Evolutionary conservation across 2,797 vertebrate genomes (phyloP), one percentile per base, ranked within the genome.

Genomic region (Sebastes matsubarae): DNA sequence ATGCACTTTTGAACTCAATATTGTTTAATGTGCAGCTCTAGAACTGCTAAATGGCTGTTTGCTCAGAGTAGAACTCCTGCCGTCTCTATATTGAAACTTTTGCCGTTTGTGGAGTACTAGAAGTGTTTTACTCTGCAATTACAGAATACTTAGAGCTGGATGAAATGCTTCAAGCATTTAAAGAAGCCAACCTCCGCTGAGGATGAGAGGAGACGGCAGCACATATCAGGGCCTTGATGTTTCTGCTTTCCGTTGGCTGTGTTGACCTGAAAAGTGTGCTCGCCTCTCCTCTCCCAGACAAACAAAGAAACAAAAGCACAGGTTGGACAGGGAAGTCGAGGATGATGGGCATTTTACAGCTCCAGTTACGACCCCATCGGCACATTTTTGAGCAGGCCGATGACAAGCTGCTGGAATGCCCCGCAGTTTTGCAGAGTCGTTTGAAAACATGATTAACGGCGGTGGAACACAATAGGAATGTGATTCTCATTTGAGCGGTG

Each of bases 381-480:
- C 89, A 90, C 92, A 89, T 91, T 93, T 89, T 86, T 80, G 87
- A 92, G 91, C 74, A 11, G 83, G 78, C 83, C 5, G 91, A 90
- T 93, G 93, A 95, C 93, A 94, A 84, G 90, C 83, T 74, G 89
- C 91, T 90, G 90, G 90, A 92, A 85, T 79, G 79, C 86, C 87
- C 81, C 27, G 75, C 80, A 70, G 77, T 86, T 93, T 90, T 80
- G 85, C 88, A 32, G 75, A 85, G 87, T 87, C 81, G 73, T 92
- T 94, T 94, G 90, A 93, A 93, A 94, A 93, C 89, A 91, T 94
- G 94, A 95, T 94, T 93, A 95, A 94, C 91, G 81, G 88, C 20
- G 67, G 80, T 81, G 87, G 88, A 92, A 90, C 92, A 94, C 92
- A 93, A 93, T 91, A 93, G 89, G 89, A 94, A 94, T 94, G 90